A percentile compares a stretch with the other conserved stretches of the same genome.
Conservation (phyloP, 2,888 invertebrate species). For the Lasioglossum zephyrum region DNA sequence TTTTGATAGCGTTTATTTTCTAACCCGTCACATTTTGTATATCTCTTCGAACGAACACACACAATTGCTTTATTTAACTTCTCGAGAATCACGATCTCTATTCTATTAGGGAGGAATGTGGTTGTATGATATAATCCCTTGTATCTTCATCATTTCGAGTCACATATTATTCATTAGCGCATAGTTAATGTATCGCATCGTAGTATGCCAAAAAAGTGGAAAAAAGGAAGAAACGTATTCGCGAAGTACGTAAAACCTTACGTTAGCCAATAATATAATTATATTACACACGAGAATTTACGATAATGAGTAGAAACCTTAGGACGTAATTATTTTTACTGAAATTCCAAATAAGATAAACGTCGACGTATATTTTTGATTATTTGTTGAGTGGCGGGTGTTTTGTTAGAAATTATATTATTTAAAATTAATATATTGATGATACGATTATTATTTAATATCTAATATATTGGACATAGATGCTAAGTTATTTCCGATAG, state of each 20-base stretch:
- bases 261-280: conserved; percentile 56
- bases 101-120: conserved; percentile 51
- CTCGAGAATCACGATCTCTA: conserved; percentile 53
- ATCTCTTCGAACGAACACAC: conserved; percentile 36
- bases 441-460: conserved; percentile 81
- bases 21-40: conserved; percentile 60
- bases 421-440: conserved; percentile 84
- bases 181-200: conserved; percentile 66
- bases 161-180: conserved; percentile 66
- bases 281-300: conserved; percentile 64
- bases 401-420: conserved; percentile 83
- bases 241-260: conserved; percentile 48
- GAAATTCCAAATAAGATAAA: conserved; percentile 61
- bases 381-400: conserved; percentile 77
- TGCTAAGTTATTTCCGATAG: conserved; percentile 80
- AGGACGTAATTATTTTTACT: conserved; percentile 65
- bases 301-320: conserved; percentile 61
- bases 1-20: conserved; percentile 39
- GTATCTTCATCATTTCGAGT: conserved; percentile 65
- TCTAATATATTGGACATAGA: conserved; percentile 83
- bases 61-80: conserved; percentile 46
- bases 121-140: conserved; percentile 62
- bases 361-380: conserved; percentile 78
- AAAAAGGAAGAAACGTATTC: conserved; percentile 53
- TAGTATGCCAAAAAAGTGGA: conserved; percentile 69